These are phyloP conservation scores for Drosophila littoralis DNA, from an alignment of 1,140 invertebrate genomes.

Conservation along the genomic window DNA sequence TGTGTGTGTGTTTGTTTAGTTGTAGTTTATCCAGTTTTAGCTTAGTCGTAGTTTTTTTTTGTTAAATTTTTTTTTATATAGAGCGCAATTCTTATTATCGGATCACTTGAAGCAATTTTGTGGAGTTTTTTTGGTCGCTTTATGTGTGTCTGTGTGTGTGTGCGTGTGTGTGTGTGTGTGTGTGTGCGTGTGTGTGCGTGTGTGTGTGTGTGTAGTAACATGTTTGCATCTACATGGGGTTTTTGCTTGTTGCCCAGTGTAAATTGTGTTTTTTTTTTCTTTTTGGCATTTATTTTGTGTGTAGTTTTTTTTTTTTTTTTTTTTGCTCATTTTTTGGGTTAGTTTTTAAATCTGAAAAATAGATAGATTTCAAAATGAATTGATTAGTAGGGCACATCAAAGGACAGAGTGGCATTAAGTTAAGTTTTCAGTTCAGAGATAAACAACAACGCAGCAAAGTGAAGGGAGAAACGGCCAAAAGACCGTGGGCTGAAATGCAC, in stretches of 20 bases:
- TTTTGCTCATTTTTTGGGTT: slow-evolving; percentile 36
- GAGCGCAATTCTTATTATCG: slow-evolving; percentile 77
- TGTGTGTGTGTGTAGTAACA: slow-evolving; percentile 28
- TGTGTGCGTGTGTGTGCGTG: slow-evolving; percentile 17
- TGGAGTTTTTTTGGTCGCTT: slow-evolving; percentile 64
- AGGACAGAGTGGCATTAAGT: slow-evolving; percentile 33
- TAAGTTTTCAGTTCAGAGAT: slow-evolving; percentile 50
- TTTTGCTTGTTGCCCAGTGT: slow-evolving; percentile 22
- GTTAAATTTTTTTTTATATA: slow-evolving; percentile 21
- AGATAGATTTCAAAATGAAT: slow-evolving; percentile 33
- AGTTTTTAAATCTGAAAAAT: slow-evolving; percentile 64
- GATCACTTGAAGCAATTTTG: slow-evolving; percentile 79
- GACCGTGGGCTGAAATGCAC: background rate
- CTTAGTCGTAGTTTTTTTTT: slow-evolving; percentile 51
- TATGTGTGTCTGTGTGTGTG: slow-evolving; percentile 27
- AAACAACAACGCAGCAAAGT: slow-evolving; percentile 25
- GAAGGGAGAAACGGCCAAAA: background rate
- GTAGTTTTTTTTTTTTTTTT: slow-evolving; percentile 15
- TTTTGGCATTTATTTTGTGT: slow-evolving; percentile 58
- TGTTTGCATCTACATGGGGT: slow-evolving; percentile 11
- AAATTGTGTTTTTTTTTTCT: slow-evolving; percentile 11
- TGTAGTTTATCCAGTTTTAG: slow-evolving; percentile 47
- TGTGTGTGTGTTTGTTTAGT: slow-evolving; percentile 18
- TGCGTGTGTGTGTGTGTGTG: slow-evolving; percentile 17
- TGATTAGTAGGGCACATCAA: slow-evolving; percentile 50